Evolutionary conservation across 2,113 vertebrate genomes (phyloP).

Genomic region (Takifugu bimaculatus): DNA sequence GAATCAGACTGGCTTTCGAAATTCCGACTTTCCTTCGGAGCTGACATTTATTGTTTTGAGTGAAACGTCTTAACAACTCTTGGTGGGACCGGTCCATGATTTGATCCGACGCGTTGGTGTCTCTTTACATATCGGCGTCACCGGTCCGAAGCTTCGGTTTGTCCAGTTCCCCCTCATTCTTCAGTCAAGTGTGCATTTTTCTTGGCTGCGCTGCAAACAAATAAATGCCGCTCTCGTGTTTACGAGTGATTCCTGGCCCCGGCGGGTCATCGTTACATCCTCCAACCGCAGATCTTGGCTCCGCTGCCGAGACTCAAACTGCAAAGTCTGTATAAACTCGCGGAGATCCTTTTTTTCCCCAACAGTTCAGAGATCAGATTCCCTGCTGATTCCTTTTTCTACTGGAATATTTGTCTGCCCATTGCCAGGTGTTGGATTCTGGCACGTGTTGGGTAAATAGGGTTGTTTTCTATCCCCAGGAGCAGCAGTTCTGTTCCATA

Average conservation of each 20-base stretch:
- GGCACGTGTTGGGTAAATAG: background rate
- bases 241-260: background rate
- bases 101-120: background rate
- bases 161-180: background rate
- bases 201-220: background rate
- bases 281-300: constrained; percentile 3
- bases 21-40: background rate
- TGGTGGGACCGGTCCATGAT: background rate
- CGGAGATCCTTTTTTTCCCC: background rate
- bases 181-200: background rate
- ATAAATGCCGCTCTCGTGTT: background rate
- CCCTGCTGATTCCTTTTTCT: constrained; percentile 8
- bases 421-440: constrained; percentile 16
- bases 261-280: background rate
- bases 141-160: background rate
- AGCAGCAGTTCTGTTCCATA: constrained; percentile 52
- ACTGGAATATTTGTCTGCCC: constrained; percentile 4
- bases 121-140: too few relatives aligned
- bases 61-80: background rate
- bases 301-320: constrained; percentile 1
- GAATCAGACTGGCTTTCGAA: background rate
- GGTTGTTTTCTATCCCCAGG: constrained; percentile 10
- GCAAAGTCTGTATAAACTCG: background rate
- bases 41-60: background rate
- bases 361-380: constrained; percentile 7